These are phyloP conservation scores for Mus spicilegus DNA, from an alignment of 2,113 vertebrate species.

Conservation along the genomic window DNA sequence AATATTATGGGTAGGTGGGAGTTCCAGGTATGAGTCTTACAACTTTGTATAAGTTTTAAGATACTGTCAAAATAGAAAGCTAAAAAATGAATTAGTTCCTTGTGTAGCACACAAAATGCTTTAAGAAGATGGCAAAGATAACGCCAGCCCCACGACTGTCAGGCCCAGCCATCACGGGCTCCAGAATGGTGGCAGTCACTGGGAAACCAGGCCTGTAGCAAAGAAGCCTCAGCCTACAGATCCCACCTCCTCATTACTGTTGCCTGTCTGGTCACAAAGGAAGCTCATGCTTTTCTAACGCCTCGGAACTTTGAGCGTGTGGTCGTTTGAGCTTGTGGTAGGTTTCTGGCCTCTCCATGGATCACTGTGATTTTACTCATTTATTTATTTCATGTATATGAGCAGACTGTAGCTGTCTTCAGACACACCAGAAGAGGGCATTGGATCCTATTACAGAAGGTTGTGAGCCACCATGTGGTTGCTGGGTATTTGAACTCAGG, in stretches of 20 bases:
- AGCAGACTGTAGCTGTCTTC: no score
- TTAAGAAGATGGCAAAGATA: neutral
- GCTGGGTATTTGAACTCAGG: no score
- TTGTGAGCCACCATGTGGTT: no score
- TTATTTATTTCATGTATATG: no score
- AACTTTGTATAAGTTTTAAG: constrained; percentile 22
- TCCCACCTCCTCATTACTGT: neutral
- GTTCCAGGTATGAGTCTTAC: neutral
- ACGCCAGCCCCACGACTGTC: neutral
- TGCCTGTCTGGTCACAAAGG: neutral
- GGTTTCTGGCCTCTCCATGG: neutral
- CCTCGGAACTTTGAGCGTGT: neutral
- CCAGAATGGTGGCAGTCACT: no score
- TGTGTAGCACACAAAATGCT: neutral
- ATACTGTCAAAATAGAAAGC: constrained; percentile 31
- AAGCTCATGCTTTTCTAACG: neutral
- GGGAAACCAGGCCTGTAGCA: neutral
- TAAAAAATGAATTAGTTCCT: neutral
- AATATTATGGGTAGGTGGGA: neutral
- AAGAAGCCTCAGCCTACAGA: neutral
- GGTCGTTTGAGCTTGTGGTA: no score
- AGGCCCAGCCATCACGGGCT: neutral
- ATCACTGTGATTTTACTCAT: neutral
- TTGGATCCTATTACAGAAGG: no score
- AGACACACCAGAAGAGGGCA: no score